phyloP scores from a whole-genome alignment of 2,797 vertebrate genomes.

The Choloepus didactylus region DNA sequence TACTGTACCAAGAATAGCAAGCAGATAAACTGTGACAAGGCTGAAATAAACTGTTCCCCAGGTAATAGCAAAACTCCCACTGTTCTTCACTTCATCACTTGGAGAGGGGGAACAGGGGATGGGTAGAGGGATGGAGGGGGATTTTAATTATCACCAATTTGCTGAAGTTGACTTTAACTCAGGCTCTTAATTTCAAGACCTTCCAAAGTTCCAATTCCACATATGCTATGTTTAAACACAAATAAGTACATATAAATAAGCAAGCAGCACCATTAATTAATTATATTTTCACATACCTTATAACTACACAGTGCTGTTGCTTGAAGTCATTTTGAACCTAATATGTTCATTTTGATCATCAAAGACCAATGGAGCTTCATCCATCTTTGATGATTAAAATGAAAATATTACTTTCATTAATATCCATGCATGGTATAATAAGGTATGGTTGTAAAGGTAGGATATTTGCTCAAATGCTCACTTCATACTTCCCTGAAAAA shows the following conservation, averaged over 20 bases:
- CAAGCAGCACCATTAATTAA: background rate
- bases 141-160: background rate
- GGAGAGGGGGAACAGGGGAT: background rate
- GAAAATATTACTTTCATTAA: background rate
- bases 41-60: slow-evolving; percentile 68
- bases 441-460: background rate
- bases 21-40: slow-evolving; percentile 62
- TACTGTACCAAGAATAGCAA: slow-evolving; percentile 48
- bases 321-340: background rate
- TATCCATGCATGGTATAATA: background rate
- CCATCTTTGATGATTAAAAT: background rate
- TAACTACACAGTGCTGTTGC: background rate
- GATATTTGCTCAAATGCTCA: background rate
- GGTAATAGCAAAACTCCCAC: slow-evolving; percentile 51
- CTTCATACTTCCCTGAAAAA: background rate
- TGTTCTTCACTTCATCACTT: slow-evolving; percentile 13
- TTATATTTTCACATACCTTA: background rate
- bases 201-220: background rate
- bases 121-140: fast-evolving
- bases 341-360: background rate
- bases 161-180: slow-evolving; percentile 33
- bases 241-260: slow-evolving; percentile 7
- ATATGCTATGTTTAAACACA: background rate
- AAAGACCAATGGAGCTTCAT: background rate
- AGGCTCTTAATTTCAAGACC: slow-evolving; percentile 49